These are phyloP conservation scores for Habrosyne pyritoides DNA, from an alignment of 2,888 invertebrate genomes.

Conservation along the genomic window DNA sequence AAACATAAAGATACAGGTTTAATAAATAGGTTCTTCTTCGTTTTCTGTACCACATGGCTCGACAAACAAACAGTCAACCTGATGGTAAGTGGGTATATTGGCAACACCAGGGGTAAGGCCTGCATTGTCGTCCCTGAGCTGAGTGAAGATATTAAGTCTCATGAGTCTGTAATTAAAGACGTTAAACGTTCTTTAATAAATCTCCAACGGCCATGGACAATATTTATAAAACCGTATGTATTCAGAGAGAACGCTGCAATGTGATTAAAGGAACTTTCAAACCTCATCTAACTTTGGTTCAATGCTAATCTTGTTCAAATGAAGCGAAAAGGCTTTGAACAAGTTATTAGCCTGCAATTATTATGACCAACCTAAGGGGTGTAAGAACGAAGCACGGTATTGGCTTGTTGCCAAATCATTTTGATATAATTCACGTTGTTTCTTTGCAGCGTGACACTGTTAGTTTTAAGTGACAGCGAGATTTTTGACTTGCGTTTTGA, in stretches of 20 bases:
- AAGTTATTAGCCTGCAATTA: not conserved
- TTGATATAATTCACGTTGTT: conserved; percentile 38
- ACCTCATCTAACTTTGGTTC: not conserved
- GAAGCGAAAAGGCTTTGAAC: not conserved
- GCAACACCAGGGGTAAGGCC: too few relatives aligned
- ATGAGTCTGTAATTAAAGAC: too few relatives aligned
- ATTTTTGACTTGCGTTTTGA: too few relatives aligned
- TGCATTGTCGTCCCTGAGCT: too few relatives aligned
- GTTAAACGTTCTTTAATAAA: too few relatives aligned
- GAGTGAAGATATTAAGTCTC: too few relatives aligned
- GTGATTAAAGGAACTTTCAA: not conserved
- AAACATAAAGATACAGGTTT: too few relatives aligned
- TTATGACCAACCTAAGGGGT: not conserved
- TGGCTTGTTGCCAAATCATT: conserved; percentile 61
- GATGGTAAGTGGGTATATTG: too few relatives aligned
- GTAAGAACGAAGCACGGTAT: conserved; percentile 33
- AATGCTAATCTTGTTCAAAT: not conserved
- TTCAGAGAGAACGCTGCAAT: not conserved
- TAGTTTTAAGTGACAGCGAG: too few relatives aligned
- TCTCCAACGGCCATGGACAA: not conserved
- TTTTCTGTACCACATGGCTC: too few relatives aligned
- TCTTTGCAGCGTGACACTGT: conserved; percentile 11
- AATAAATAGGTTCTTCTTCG: too few relatives aligned
- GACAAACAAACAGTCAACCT: too few relatives aligned
- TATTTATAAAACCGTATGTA: not conserved